Base-by-base conservation (phyloP, 2,888 invertebrate species). In the Orthonevra nobilis region DNA sequence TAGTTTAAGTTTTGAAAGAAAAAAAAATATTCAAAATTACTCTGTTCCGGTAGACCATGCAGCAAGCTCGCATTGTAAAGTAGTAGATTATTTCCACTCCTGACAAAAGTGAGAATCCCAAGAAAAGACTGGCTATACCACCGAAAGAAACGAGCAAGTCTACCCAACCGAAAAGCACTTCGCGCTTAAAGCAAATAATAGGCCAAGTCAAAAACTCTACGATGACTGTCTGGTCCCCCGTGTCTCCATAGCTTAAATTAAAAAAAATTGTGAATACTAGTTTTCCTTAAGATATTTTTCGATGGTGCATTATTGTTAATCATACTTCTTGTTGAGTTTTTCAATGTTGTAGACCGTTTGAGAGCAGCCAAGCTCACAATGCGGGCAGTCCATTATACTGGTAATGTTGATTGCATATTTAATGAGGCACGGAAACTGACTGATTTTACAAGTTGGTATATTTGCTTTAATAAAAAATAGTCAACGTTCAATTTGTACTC, bases 121-220 rank as follows among this genome's bases (percentile, higher is more conserved):
- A 81, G 79, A 89, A 89, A 1, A 89, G 85, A 17, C 91, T 90
- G 32, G 91, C 91, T 7, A 91, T 90, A n/a, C 91, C 91, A 9
- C 91, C 91, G 58, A 89, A 89, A 0, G 89, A 89, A 4, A 89
- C 95, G 38, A 95, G 86, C 52, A 95, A 90, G 89, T 95, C 95
- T 0, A 95, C 94, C 94, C 95, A 95, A 61, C 95, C 95, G 85
- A 95, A 95, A 36, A 94, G 90, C 12, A 95, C 94, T 86, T 95
- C 94, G 23, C 95, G 91, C 84, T 94, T 94, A 85, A 94, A 95
- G 2, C 93, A 90, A 19, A 94, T 92, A 58, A 87, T 86, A 1
- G 87, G 88, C 95, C 95, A 95, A 0, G 94, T 94, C 0, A 94
- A 92, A 85, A 94, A 94, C 86, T 93, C 89, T 3, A 89, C 86